Conservation (phyloP, 2,113 vertebrate genomes). For the Tychaedon coryphoeus region DNA sequence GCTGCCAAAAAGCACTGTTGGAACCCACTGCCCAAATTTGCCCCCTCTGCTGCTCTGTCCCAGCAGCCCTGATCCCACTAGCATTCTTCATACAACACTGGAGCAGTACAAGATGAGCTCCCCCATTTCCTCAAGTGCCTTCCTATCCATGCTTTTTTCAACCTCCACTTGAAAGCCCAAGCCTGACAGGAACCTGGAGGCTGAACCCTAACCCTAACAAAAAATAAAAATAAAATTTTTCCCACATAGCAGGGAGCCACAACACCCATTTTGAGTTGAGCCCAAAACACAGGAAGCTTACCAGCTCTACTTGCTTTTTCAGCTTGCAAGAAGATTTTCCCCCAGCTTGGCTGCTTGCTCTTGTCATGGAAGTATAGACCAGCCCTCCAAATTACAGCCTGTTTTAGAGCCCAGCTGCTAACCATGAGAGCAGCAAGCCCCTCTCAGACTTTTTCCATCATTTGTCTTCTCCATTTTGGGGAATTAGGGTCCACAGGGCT, state of each 20-base stretch:
- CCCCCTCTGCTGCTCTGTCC: neutral
- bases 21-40: neutral
- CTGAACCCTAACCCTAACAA: neutral
- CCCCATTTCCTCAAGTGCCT: neutral
- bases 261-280: neutral
- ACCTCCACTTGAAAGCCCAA: neutral
- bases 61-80: neutral
- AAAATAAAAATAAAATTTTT: no score
- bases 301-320: neutral
- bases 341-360: neutral
- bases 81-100: neutral
- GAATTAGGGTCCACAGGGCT: neutral
- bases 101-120: rapidly evolving
- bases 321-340: neutral
- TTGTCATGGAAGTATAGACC: neutral
- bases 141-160: neutral
- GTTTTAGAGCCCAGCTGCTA: neutral
- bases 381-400: neutral
- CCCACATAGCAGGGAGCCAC: neutral
- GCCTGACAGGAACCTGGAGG: rapidly evolving
- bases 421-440: neutral
- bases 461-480: neutral
- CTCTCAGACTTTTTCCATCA: neutral
- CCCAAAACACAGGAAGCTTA: neutral
- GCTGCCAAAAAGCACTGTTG: neutral